Conservation (phyloP, 2,888 invertebrate genomes). For the Thysanoteuthis rhombus region DNA sequence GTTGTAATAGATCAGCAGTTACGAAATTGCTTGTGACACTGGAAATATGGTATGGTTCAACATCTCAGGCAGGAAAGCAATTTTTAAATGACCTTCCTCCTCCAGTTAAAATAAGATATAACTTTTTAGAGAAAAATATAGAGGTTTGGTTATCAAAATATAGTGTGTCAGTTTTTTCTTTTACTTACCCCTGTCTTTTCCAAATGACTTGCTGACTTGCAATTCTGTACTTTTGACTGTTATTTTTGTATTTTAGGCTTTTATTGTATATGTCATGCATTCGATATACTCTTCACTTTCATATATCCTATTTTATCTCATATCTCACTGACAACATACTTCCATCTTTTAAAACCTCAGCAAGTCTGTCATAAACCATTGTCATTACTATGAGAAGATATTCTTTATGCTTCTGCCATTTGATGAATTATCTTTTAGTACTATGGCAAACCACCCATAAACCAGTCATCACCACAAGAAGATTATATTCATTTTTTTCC, state of each 20-base stretch:
- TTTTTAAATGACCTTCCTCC: background rate
- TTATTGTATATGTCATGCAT: background rate
- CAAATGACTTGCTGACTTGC: background rate
- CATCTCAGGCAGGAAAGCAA: background rate
- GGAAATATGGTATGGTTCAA: no score
- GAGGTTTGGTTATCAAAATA: background rate
- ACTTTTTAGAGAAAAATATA: background rate
- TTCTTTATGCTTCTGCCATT: no score
- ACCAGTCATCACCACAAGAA: background rate
- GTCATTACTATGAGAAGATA: slow-evolving; percentile 12
- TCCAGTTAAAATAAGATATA: background rate
- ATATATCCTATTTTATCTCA: background rate
- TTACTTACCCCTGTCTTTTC: background rate
- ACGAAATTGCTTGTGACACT: no score
- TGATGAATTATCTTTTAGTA: background rate
- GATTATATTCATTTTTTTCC: background rate
- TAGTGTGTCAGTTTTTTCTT: background rate
- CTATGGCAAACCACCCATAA: background rate
- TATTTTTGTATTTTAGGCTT: background rate
- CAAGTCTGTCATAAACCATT: background rate
- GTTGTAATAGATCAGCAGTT: no score
- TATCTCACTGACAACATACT: background rate
- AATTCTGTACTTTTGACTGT: background rate
- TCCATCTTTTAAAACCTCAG: background rate
- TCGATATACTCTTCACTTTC: background rate